Conservation (phyloP, 2,113 vertebrate genomes). For the Rana temporaria region DNA sequence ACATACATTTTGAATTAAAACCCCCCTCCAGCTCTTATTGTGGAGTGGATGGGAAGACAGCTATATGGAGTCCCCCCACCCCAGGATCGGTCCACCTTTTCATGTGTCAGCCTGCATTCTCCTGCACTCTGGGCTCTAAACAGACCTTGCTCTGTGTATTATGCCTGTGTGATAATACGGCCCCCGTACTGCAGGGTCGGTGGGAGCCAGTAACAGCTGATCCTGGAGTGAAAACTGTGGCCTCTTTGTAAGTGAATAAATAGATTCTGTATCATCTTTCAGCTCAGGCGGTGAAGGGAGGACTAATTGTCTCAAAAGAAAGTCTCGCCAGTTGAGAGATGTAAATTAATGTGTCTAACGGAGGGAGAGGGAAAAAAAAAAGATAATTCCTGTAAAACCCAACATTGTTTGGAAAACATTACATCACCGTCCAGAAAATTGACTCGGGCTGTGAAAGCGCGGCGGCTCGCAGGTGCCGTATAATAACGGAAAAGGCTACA, state of each 20-base stretch:
- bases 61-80: not conserved
- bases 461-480: constrained; percentile 1
- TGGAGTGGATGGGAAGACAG: not conserved
- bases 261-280: constrained; percentile 38
- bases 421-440: not conserved
- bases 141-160: constrained; percentile 24
- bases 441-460: not conserved
- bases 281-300: not conserved
- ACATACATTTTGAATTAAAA: no score
- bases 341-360: constrained; percentile 43
- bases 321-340: constrained; percentile 33
- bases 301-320: constrained; percentile 50
- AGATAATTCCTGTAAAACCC: constrained; percentile 34
- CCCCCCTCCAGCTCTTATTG: not conserved
- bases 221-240: constrained; percentile 28
- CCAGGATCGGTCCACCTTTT: constrained; percentile 29
- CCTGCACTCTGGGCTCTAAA: not conserved
- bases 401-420: constrained; percentile 32
- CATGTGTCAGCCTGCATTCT: constrained; percentile 9
- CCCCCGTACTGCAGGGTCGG: constrained; percentile 38
- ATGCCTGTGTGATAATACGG: constrained; percentile 23
- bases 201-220: constrained; percentile 30
- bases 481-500: not conserved
- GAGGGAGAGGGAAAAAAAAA: not conserved
- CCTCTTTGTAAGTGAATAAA: constrained; percentile 44